phyloP scores from a whole-genome alignment of 2,113 vertebrate genomes.

The Tachysurus vachellii region DNA sequence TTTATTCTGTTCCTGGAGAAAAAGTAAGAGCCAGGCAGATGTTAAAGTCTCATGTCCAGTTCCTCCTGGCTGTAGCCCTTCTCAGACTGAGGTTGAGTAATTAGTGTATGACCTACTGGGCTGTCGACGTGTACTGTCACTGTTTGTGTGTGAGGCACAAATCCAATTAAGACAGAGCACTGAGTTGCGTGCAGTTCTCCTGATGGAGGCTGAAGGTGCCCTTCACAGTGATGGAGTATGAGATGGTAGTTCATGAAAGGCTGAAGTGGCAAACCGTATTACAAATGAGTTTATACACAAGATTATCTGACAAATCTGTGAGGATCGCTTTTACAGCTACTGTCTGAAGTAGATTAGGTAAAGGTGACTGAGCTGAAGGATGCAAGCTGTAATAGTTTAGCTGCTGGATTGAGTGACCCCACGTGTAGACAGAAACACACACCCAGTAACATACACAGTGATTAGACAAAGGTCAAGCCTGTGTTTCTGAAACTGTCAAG shows the following conservation, averaged over 20 bases:
- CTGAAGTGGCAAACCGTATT: conserved; percentile 25
- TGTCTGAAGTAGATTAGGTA: conserved; percentile 63
- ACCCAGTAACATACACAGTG: neutral
- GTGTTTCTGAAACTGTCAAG: neutral
- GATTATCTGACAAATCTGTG: conserved; percentile 67
- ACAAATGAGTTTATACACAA: conserved; percentile 66
- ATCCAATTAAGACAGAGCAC: conserved; percentile 54
- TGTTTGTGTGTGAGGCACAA: conserved; percentile 54
- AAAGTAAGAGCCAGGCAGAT: conserved; percentile 25
- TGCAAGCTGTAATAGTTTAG: conserved; percentile 37
- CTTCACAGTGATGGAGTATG: conserved; percentile 42
- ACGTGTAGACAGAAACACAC: neutral
- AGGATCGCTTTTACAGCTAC: conserved; percentile 57
- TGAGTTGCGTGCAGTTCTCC: conserved; percentile 25
- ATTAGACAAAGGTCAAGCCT: neutral
- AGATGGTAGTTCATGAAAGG: conserved; percentile 32
- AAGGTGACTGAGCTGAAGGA: conserved; percentile 64
- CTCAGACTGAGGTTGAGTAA: conserved; percentile 45
- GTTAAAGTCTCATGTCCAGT: conserved; percentile 44
- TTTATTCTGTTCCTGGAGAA: conserved; percentile 41
- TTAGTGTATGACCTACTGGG: conserved; percentile 54
- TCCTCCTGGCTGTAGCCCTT: conserved; percentile 20
- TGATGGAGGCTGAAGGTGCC: conserved; percentile 52
- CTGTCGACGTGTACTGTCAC: conserved; percentile 47
- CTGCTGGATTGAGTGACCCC: neutral